phyloP scores from a whole-genome alignment of 2,113 vertebrate species.

The Prionailurus viverrinus region DNA sequence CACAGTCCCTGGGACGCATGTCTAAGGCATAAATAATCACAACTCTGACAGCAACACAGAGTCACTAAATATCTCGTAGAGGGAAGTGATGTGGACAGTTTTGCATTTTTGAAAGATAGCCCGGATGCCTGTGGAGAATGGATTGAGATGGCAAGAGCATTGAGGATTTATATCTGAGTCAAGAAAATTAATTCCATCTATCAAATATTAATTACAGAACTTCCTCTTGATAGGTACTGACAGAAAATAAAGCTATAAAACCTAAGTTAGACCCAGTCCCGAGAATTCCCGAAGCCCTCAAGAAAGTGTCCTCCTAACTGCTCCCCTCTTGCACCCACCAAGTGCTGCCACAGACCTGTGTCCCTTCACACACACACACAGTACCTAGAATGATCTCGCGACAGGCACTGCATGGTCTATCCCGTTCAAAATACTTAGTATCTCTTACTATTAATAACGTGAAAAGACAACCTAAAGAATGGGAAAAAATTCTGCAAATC shows the following conservation, averaged over 20 bases:
- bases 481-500: background rate
- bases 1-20: accelerated
- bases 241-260: background rate
- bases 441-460: background rate
- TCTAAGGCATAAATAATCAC: background rate
- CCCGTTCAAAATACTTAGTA: background rate
- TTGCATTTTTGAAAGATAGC: background rate
- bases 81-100: background rate
- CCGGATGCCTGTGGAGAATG: background rate
- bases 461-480: background rate
- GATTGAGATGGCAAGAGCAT: background rate
- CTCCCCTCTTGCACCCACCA: background rate
- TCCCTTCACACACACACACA: background rate
- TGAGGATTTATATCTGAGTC: background rate
- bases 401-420: background rate
- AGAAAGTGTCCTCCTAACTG: no score
- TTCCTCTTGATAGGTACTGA: background rate
- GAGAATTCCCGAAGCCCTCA: background rate
- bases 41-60: background rate
- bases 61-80: background rate
- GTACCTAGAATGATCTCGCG: background rate
- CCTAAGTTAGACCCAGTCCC: background rate
- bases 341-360: background rate
- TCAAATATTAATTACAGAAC: background rate
- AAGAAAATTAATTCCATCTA: background rate